phyloP scores from a whole-genome alignment of 2,888 invertebrate genomes.

The Ischnus inquisitorius region DNA sequence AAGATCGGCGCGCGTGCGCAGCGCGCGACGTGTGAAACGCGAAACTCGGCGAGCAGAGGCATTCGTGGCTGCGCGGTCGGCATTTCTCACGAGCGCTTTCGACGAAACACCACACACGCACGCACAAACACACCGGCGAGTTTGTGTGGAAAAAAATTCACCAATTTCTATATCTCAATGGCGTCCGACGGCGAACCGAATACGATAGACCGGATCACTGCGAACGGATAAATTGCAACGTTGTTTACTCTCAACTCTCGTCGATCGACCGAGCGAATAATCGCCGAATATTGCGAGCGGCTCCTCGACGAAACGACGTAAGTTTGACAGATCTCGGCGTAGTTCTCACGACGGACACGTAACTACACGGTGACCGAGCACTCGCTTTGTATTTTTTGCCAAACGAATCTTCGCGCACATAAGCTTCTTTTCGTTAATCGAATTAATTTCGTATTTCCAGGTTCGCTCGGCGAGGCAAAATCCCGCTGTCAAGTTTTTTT shows the following conservation, averaged over 20 bases:
- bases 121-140: not conserved
- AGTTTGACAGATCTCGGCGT: not conserved
- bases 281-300: not conserved
- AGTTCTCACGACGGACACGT: not conserved
- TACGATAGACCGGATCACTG: not conserved
- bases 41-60: not conserved
- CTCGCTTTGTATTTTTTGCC: not conserved
- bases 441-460: not conserved
- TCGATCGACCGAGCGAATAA: not conserved
- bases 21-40: not conserved
- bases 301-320: not conserved
- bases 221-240: not conserved
- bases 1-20: not conserved
- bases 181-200: slow-evolving; percentile 17
- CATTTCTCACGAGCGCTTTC: not conserved
- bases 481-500: too few relatives aligned
- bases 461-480: not conserved
- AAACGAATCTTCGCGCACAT: not conserved
- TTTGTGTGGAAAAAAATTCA: not conserved
- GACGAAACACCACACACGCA: not conserved
- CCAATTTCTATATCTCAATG: slow-evolving; percentile 32
- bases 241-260: not conserved
- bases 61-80: not conserved
- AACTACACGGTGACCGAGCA: not conserved
- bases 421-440: not conserved